These are phyloP conservation scores for Quadroppia sp. DNA, from an alignment of 2,888 invertebrate species.

Conservation along the genomic window DNA sequence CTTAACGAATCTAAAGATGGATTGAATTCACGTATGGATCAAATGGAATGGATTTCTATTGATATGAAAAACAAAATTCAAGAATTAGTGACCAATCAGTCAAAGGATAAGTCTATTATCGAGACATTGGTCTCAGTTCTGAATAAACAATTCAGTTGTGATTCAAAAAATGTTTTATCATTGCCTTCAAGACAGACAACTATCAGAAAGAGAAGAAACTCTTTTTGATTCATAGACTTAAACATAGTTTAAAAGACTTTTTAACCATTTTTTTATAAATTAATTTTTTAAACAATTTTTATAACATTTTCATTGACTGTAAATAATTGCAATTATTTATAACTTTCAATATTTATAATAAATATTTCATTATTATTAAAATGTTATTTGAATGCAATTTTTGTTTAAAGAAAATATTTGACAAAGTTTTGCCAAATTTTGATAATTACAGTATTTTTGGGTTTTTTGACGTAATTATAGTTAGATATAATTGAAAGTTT, in stretches of 20 bases:
- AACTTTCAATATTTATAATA: no score
- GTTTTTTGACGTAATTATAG: no score
- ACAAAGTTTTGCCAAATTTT: no score
- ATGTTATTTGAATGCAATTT: no score
- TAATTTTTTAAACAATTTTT: no score
- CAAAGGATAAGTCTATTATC: neutral
- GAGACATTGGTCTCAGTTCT: neutral
- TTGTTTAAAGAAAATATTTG: neutral
- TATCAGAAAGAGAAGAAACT: slow-evolving; percentile 12
- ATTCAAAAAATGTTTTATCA: neutral
- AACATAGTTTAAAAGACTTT: no score
- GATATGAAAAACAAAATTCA: neutral
- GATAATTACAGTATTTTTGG: no score
- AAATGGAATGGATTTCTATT: neutral
- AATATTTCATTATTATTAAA: no score
- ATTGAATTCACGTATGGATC: neutral
- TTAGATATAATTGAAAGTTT: no score
- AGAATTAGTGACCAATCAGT: neutral
- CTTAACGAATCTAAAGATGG: slow-evolving; percentile 10
- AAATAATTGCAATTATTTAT: no score
- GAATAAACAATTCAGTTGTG: slow-evolving; percentile 2
- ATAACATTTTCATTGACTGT: no score
- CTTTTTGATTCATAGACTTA: neutral
- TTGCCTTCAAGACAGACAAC: neutral
- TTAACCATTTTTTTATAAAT: no score